These are phyloP conservation scores for Cercopithecus hamlyni DNA, from an alignment of 2,797 vertebrate species.

Conservation along the genomic window DNA sequence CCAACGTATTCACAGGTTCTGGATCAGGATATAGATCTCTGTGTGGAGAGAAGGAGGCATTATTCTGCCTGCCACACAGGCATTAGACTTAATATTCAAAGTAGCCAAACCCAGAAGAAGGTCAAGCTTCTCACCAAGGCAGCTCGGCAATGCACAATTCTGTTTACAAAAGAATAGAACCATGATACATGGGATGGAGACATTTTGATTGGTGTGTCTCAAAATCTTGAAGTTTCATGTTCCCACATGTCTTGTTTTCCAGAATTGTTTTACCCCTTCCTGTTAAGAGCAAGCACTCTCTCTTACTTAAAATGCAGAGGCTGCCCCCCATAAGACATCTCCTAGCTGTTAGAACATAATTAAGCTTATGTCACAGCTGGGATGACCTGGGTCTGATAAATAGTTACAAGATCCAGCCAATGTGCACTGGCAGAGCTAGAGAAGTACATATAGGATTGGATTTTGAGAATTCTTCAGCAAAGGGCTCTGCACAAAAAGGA, in stretches of 20 bases:
- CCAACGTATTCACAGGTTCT: background rate
- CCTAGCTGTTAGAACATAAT: background rate
- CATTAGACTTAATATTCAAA: background rate
- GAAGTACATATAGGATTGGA: too few species aligned
- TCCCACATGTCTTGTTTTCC: background rate
- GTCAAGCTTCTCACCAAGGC: background rate
- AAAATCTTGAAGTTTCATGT: background rate
- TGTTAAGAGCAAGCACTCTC: background rate
- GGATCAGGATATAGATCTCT: background rate
- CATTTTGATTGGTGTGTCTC: background rate
- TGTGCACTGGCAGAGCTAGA: background rate
- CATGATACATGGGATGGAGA: too few species aligned
- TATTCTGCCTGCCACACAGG: background rate
- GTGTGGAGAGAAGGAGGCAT: background rate
- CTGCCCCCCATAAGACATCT: background rate
- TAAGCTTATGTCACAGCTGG: fast-evolving
- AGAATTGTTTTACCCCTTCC: background rate
- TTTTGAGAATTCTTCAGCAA: background rate
- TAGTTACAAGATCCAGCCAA: too few species aligned
- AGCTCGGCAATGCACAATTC: too few species aligned
- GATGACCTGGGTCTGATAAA: background rate
- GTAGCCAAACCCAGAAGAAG: background rate
- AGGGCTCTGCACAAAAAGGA: background rate
- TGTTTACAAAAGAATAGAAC: background rate
- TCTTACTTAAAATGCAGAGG: background rate